Percentiles rank a stretch among this genome's conserved stretches.
Conservation (phyloP, 2,113 vertebrate genomes). For the Pteruthius melanotis region DNA sequence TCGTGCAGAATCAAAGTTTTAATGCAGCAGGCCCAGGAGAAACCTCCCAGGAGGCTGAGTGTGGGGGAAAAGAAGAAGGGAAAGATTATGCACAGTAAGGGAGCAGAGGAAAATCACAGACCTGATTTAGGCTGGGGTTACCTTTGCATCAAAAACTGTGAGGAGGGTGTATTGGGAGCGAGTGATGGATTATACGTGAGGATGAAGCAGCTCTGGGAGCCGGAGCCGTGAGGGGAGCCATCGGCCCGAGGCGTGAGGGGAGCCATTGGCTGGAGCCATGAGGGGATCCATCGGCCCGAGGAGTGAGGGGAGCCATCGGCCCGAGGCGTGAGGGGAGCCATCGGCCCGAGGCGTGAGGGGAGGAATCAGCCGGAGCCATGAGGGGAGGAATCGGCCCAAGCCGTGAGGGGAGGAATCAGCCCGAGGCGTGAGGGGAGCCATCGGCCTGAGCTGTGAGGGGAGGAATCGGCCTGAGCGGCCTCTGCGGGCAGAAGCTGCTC, state of each 20-base stretch:
- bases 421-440: accelerated
- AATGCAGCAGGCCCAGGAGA: neutral
- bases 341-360: accelerated
- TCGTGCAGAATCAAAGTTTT: neutral
- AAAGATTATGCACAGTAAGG: neutral
- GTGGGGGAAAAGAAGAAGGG: neutral
- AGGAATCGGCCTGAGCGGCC: accelerated
- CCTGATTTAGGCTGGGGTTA: neutral
- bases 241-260: neutral
- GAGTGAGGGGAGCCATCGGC: neutral
- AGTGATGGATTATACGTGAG: neutral
- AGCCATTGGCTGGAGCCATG: accelerated
- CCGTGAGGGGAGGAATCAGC: accelerated
- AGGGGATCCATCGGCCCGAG: neutral
- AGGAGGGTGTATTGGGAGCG: neutral
- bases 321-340: accelerated
- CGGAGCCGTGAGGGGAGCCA: accelerated
- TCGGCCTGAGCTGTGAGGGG: accelerated
- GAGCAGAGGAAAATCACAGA: neutral
- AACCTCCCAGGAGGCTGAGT: neutral
- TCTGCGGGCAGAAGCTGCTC: accelerated
- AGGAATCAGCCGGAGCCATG: accelerated
- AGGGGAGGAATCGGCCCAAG: neutral
- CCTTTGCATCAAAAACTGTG: neutral
- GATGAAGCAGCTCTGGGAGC: neutral